Evolutionary conservation across 2,113 vertebrate species (phyloP).

Genomic region (Scalopus aquaticus): DNA sequence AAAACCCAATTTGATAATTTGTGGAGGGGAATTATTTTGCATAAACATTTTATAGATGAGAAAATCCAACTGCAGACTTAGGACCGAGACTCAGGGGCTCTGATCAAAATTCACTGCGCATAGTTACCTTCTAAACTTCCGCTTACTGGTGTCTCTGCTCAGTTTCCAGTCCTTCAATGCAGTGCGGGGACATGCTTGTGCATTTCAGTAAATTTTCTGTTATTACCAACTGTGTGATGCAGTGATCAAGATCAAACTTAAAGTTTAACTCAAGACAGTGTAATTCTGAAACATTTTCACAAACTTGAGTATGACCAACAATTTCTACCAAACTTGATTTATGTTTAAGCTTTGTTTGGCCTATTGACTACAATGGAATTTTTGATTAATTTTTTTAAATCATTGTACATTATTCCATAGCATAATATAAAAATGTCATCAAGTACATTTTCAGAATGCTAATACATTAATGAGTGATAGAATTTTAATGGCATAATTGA

Average conservation of each 20-base stretch:
- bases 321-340: conserved; percentile 15
- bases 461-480: conserved; percentile 33
- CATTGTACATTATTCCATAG: conserved; percentile 6
- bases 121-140: background rate
- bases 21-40: background rate
- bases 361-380: background rate
- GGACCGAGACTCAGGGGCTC: background rate
- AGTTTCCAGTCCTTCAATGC: background rate
- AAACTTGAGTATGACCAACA: background rate
- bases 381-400: background rate
- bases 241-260: background rate
- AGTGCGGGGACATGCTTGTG: background rate
- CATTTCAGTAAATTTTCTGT: background rate
- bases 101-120: background rate
- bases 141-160: background rate
- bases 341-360: conserved; percentile 48
- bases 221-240: background rate
- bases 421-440: background rate
- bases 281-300: background rate
- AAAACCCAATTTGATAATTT: background rate
- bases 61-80: background rate
- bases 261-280: background rate
- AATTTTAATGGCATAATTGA: conserved; percentile 61
- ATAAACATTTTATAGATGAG: background rate
- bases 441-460: conserved; percentile 50